A percentile compares a stretch with the other conserved stretches of the same genome.
phyloP scores from a whole-genome alignment of 2,888 invertebrate genomes.

The Drosophila mulleri region DNA sequence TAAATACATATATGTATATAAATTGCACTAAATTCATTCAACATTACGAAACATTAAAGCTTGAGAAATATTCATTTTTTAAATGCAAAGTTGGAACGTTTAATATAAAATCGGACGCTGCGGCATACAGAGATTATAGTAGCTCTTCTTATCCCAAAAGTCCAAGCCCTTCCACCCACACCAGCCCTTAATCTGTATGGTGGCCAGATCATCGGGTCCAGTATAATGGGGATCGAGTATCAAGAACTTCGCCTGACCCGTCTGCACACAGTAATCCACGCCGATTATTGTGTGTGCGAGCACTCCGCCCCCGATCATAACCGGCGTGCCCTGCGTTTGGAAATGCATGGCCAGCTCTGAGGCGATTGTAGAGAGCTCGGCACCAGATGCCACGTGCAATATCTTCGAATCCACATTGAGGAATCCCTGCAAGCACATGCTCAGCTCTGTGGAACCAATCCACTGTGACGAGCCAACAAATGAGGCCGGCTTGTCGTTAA shows the following conservation, averaged over 20 bases:
- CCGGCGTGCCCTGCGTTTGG: conserved; percentile 95
- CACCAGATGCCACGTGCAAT: conserved; percentile 93
- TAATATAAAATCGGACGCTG: conserved; percentile 85
- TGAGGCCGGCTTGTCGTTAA: conserved; percentile 95
- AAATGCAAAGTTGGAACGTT: conserved; percentile 51
- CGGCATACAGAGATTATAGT: conserved; percentile 98
- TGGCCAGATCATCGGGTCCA: conserved; percentile 92
- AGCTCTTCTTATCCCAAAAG: conserved; percentile 98
- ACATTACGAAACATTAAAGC: conserved; percentile 39
- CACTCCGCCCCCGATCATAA: conserved; percentile 99
- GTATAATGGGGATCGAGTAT: conserved; percentile 99
- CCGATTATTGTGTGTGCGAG: conserved; percentile 99
- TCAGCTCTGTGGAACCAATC: conserved; percentile 99
- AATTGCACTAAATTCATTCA: conserved; percentile 43
- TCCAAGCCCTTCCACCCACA: conserved; percentile 98
- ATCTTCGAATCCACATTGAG: conserved; percentile 92
- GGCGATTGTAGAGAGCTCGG: conserved; percentile 91
- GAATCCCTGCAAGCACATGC: conserved; percentile 94
- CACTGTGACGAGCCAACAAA: conserved; percentile 97
- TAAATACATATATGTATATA: conserved; percentile 24
- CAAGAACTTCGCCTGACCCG: conserved; percentile 94
- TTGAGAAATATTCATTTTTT: conserved; percentile 30
- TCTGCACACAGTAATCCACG: conserved; percentile 92
- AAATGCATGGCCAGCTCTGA: conserved; percentile 96
- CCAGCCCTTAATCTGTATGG: conserved; percentile 94